Evolutionary conservation across 2,888 invertebrate species (phyloP), one percentile per base, ranked within the genome.

Genomic region (Yponomeuta cagnagella): DNA sequence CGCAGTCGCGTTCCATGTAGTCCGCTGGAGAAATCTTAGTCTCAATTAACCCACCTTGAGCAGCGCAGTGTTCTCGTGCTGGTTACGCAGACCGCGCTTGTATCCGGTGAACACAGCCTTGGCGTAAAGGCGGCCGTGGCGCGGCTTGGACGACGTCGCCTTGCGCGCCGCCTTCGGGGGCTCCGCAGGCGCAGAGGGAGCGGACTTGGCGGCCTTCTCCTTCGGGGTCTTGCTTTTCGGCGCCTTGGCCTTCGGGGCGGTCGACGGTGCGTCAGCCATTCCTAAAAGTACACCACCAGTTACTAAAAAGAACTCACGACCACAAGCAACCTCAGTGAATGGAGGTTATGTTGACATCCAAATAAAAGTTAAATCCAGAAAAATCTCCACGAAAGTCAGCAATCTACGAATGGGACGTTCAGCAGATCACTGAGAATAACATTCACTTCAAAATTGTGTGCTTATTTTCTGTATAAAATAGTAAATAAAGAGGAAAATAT

Each of bases 21-120:
- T 33, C 33, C 33, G 33, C 33, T 33, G 33, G 33, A 4, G 33
- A 4, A 33, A 33, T 8, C 52, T 58, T 15, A 15, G 52, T 15
- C 15, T 15, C 52, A 58, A 12, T 58, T 12, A 12, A 58, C 74
- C 72, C 76, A 94, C 95, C 93, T 97, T 98, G 74, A 99, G 92
- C 33, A 99, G 95, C 33, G 99, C 97, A 72, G 98, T 99, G 92
- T 97, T 97, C 92, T 99, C 99, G 82, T 98, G 97, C 90, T 99
- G 99, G 88, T 99, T 99, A 77, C 99, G 95, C 74, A 98, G 95
- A 75, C 99, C 99, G 79, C 99, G 95, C 89, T 98, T 98, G 92
- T 96, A 97, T 78, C 97, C 97, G 77, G 98, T 98, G 93, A 99
- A 99, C 71, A 99, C 96, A 65, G 98, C 98, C 91, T 98, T 98